phyloP scores from a whole-genome alignment of 2,113 vertebrate species.

The Elephas maximus region DNA sequence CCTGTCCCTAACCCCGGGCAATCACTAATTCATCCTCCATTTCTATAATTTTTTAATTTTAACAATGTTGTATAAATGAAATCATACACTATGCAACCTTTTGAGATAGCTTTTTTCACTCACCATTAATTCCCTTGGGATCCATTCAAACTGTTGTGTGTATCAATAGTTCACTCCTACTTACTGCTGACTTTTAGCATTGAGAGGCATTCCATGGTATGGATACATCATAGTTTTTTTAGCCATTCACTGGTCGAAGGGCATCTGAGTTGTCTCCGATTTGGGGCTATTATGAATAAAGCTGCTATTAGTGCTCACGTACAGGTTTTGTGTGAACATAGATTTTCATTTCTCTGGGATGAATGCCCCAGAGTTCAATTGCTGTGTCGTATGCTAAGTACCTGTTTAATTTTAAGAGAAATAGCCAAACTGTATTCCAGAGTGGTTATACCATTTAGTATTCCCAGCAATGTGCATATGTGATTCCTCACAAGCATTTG shows the following conservation, averaged over 20 bases:
- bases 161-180: not conserved
- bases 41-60: not conserved
- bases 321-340: not conserved
- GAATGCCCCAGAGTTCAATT: not conserved
- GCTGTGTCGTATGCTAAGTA: not conserved
- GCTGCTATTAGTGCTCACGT: not conserved
- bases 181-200: not conserved
- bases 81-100: not conserved
- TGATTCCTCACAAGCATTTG: not conserved
- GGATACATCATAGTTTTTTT: not conserved
- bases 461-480: not conserved
- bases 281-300: not conserved
- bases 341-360: not conserved
- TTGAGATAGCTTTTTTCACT: not conserved
- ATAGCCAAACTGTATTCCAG: not conserved
- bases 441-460: not conserved
- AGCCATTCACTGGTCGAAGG: not conserved
- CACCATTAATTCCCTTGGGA: not conserved
- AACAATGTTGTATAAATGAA: not conserved
- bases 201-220: not conserved
- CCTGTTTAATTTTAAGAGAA: not conserved
- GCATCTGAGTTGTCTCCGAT: not conserved
- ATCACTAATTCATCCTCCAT: not conserved
- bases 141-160: not conserved
- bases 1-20: not conserved